phyloP scores from a whole-genome alignment of 2,888 invertebrate genomes.

The Scaeva pyrastri region DNA sequence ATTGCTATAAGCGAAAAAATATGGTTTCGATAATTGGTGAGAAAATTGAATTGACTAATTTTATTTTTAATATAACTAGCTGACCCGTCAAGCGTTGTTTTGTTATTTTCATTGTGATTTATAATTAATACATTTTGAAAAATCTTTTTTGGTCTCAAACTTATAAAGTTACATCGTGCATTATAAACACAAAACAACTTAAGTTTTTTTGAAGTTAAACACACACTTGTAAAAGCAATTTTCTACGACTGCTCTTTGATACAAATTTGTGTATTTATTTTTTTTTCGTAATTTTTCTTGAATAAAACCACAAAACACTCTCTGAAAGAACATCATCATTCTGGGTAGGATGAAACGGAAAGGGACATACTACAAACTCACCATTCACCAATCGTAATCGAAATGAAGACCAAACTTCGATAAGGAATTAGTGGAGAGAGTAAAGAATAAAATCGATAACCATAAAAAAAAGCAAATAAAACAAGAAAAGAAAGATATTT shows the following conservation, averaged over 20 bases:
- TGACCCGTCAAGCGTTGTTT: too few species aligned
- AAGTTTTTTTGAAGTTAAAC: too few species aligned
- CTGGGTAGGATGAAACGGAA: neutral
- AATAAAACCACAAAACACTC: constrained; percentile 46
- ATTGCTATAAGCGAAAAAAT: too few species aligned
- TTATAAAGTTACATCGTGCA: too few species aligned
- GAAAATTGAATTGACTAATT: too few species aligned
- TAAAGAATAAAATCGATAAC: constrained; percentile 25
- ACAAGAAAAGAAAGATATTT: constrained; percentile 17
- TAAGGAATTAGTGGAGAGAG: constrained; percentile 59
- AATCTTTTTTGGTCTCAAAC: too few species aligned
- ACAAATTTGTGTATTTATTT: neutral
- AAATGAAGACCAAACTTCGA: constrained; percentile 62
- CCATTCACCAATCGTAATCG: constrained; percentile 37
- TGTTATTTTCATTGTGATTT: too few species aligned
- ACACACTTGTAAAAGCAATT: neutral
- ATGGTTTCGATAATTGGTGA: too few species aligned
- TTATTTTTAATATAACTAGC: too few species aligned
- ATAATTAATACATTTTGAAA: too few species aligned
- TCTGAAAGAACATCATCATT: constrained; percentile 38
- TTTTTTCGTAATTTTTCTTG: neutral
- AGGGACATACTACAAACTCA: neutral
- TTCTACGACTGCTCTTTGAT: neutral
- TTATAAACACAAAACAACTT: too few species aligned
- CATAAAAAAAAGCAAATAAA: constrained; percentile 4